Evolutionary conservation across 2,888 invertebrate genomes (phyloP).

Genomic region (Dorcus parallelipipedus): DNA sequence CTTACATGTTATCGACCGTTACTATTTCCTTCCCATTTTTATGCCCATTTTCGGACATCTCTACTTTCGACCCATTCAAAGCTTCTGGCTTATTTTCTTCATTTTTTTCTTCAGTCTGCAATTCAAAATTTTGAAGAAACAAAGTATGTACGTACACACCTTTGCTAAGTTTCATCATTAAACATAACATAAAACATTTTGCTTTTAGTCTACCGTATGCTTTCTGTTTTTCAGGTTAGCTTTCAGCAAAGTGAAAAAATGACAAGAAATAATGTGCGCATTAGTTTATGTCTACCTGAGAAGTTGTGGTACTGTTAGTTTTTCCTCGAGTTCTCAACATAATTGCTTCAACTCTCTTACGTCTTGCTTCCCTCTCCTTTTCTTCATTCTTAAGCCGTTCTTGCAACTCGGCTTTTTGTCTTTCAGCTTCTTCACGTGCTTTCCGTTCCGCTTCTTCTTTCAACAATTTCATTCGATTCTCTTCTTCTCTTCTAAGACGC

Average conservation of each 20-base stretch:
- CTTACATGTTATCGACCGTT: constrained; percentile 49
- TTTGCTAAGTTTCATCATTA: too few relatives aligned
- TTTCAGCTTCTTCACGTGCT: constrained; percentile 84
- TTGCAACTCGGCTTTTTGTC: constrained; percentile 75
- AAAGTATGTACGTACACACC: too few relatives aligned
- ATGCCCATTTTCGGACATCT: constrained; percentile 32
- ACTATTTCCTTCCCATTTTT: constrained; percentile 45
- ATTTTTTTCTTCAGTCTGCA: constrained; percentile 35
- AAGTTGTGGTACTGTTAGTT: constrained; percentile 28
- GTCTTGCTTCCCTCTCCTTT: constrained; percentile 80
- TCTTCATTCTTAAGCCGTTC: constrained; percentile 83
- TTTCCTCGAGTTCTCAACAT: constrained; percentile 81
- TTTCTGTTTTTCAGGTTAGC: too few relatives aligned
- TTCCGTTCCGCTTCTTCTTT: constrained; percentile 75
- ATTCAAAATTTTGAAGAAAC: too few relatives aligned
- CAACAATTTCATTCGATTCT: constrained; percentile 60
- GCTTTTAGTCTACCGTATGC: too few relatives aligned
- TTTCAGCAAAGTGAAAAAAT: too few relatives aligned
- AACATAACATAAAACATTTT: too few relatives aligned
- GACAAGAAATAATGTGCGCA: too few relatives aligned
- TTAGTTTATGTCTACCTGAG: constrained; percentile 21
- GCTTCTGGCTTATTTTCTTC: constrained; percentile 32
- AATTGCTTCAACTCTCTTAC: constrained; percentile 88
- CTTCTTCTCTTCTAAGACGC: constrained; percentile 63
- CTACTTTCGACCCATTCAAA: constrained; percentile 43